These are phyloP conservation scores for Lathronympha strigana DNA, from an alignment of 2,888 invertebrate species.

Conservation along the genomic window DNA sequence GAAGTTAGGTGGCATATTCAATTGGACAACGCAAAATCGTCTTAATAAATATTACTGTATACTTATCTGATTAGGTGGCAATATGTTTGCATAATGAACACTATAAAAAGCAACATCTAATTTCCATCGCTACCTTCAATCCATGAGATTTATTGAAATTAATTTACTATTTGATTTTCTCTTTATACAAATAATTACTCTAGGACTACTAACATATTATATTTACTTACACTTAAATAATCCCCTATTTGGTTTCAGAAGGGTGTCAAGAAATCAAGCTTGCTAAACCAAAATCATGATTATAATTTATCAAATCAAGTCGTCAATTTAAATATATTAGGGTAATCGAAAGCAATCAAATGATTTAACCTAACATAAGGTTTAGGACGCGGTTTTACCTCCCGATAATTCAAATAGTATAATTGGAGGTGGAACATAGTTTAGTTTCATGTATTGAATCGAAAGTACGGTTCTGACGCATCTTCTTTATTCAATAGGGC, in stretches of 20 bases:
- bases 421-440: no score
- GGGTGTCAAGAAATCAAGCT: slow-evolving; percentile 1
- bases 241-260: not conserved
- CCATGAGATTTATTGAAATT: slow-evolving; percentile 34
- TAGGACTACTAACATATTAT: slow-evolving; percentile 27
- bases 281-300: slow-evolving; percentile 4
- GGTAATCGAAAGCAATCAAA: slow-evolving; percentile 10
- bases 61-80: not conserved
- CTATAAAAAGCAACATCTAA: not conserved
- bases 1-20: not conserved
- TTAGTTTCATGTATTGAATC: no score
- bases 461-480: not conserved
- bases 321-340: slow-evolving; percentile 15
- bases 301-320: slow-evolving; percentile 13
- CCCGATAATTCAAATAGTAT: not conserved
- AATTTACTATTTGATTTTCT: slow-evolving; percentile 28
- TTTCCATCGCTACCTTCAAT: slow-evolving; percentile 4
- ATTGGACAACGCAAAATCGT: slow-evolving; percentile 6
- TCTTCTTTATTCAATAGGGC: not conserved
- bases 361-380: slow-evolving; percentile 2
- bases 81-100: not conserved
- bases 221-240: slow-evolving; percentile 11
- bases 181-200: slow-evolving; percentile 35
- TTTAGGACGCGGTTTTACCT: slow-evolving; percentile 5
- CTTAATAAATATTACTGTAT: not conserved